Base-by-base conservation (phyloP, 1,140 invertebrate species). In the Heterodera carotae region DNA sequence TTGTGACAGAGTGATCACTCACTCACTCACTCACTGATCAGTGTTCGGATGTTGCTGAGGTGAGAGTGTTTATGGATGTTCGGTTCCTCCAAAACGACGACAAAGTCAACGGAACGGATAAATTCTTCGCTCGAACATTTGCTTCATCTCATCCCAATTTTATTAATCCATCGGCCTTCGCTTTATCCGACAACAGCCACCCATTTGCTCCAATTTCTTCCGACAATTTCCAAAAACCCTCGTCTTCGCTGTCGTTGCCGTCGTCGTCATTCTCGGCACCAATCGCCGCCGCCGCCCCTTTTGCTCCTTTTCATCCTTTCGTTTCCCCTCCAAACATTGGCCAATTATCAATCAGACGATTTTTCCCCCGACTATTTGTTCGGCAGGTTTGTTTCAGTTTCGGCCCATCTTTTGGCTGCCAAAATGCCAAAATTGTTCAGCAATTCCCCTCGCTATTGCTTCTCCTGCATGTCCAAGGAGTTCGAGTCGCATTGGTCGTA, bases 401-500 rank as follows among this genome's bases (percentile, higher is more conserved):
- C 7, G n/a, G 39, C 1, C 22, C 25, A 6, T 71, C 39, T 43
- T 29, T 27, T 31, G 27, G 15, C 12, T 43, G 33, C 12, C 33
- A 36, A 18, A 29, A 34, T 73, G 43, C n/a, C 25, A 15, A 1
- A 67, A 53, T 82, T 71, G 71, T 83, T 80, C 43, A 82, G 81
- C 59, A n/a, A 68, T 10, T 76, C 79, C 15, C 76, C 72, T 39
- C 81, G 81, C 39, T 82, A 84, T 67, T 85, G 84, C 76, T 85
- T 82, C 70, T 82, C 80, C 33, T 85, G 84, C 73, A 85, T 85
- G 84, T 85, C 84, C 15, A 76, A 80, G 73, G 84, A 85, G 27
- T 85, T 85, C 73, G 76, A 86, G 62, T 31, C 69, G 6, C 84
- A 85, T 78, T 85, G 84, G 84, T 77, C 80, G 27, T 84, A 82